Evolutionary conservation across 2,113 vertebrate species (phyloP), one percentile per base, ranked within the genome.

Genomic region (Brienomyrus brachyistius): DNA sequence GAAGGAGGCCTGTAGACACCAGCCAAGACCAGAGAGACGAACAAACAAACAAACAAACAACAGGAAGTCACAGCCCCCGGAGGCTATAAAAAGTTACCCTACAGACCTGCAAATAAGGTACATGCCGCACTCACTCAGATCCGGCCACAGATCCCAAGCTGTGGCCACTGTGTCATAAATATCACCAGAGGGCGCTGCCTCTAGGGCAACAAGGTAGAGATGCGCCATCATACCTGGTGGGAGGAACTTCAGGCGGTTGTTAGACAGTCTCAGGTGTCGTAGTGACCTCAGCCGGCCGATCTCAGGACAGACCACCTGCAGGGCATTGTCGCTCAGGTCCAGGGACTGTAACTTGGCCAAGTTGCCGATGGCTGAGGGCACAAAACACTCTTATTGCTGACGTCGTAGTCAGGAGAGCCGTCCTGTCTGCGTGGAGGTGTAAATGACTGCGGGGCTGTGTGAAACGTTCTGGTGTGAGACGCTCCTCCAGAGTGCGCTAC

Each of bases 261-360:
- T 98, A 21, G 97, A 97, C 92, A 99, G 93, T 86, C 97, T 96
- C 43, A 99, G 96, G 90, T 98, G 98, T 54, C 98, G 97, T 85
- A 99, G 91, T 27, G 97, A 97, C 92, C 96, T 95, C 92, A 99
- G 95, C n/a, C 96, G 96, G 89, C 98, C 98, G 21, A 99, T 97
- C 94, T 99, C 97, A 0, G 98, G 98, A 93, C 98, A 99, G 88
- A 99, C 95, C 0, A 98, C 93, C 94, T 98, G 97, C 84, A 99
- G 97, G 89, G 97, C 97, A 90, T 99, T 99, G 93, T 98, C 97
- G 93, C 98, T 99, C 88, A 99, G 95, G 92, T 99, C 98, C 94
- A 99, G 91, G 45, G 97, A 98, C 94, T 98, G 98, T 91, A 99
- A 97, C 91, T 97, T 97, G 92, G 96, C 95, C 89, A 99, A 92